Base-by-base conservation (phyloP, 2,888 invertebrate species). In the Nyleta sp. region DNA sequence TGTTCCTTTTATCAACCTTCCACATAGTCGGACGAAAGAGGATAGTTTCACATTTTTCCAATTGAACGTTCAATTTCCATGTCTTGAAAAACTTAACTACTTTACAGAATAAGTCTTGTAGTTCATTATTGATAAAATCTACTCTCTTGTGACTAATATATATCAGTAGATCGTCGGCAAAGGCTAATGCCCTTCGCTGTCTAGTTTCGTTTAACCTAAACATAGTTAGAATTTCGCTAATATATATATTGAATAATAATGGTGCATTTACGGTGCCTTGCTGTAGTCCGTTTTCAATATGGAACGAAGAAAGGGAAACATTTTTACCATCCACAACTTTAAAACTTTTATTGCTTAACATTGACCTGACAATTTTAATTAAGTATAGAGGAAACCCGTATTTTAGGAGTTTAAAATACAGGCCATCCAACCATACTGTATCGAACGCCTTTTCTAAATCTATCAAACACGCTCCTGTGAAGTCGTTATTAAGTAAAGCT, bases 31-130 rank as follows among this genome's bases (percentile, higher is more conserved):
- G 67, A 0, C 73, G 57, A 24, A 81, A 81, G 0, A 81, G n/a
- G 0, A 83, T 81, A 0, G 68, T 65, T 67, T 83, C 83, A 10
- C 80, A 80, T 35, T 82, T 83, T 0, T 22, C 3, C 0, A 52
- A 13, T 8, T 80, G 82, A 1, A 82, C 67, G 57, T 60, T 72
- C 0, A 82, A 18, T n/a, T 75, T 80, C 82, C 82, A 82, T 0
- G 44, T 38, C 1, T 40, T 40, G 5, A 48, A 81, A 15, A 60
- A 71, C 0, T 48, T n/a, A 0, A 62, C 44, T 0, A 77, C 46
- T 38, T 48, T 44, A 5, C 46, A 33, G 2, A 62, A 35, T 0
- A 70, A 11, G 0, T 35, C 1, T 24, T 73, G 52, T 0, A 80
- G 33, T 15, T 46, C 24, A 2, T n/a, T 8, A 17, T 46, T 18